These are phyloP conservation scores for Tromatobia lineatoria DNA, from an alignment of 2,888 invertebrate genomes.

Conservation along the genomic window DNA sequence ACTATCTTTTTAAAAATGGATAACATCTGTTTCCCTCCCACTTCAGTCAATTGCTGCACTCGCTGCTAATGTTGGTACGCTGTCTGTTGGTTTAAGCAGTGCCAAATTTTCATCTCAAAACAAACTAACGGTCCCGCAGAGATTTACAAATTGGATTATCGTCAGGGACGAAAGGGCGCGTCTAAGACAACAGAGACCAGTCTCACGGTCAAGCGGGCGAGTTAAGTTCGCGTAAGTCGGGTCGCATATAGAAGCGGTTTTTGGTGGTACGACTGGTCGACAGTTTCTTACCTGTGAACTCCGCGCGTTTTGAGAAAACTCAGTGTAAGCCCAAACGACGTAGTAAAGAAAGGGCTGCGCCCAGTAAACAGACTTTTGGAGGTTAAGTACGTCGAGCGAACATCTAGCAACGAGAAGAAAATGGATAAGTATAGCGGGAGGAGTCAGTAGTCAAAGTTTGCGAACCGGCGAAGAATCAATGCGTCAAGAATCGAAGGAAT, in stretches of 20 bases:
- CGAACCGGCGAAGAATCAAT: constrained; percentile 31
- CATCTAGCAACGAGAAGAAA: constrained; percentile 28
- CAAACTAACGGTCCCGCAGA: constrained; percentile 72
- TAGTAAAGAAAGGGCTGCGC: constrained; percentile 27
- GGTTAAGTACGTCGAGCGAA: not conserved
- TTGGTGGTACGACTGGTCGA: constrained; percentile 14
- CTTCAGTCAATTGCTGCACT: not conserved
- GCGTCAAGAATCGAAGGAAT: constrained; percentile 51
- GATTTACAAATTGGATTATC: constrained; percentile 83
- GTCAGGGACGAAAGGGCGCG: constrained; percentile 70
- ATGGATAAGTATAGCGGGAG: constrained; percentile 34
- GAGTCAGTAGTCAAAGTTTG: constrained; percentile 34
- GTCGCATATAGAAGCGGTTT: constrained; percentile 32
- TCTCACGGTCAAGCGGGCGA: constrained; percentile 48
- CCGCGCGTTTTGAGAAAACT: constrained; percentile 3
- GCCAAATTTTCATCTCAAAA: constrained; percentile 66
- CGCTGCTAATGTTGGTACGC: not conserved
- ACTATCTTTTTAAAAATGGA: not conserved
- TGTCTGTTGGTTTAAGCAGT: constrained; percentile 18
- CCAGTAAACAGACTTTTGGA: constrained; percentile 3
- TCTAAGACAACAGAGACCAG: constrained; percentile 77
- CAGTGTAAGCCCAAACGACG: not conserved
- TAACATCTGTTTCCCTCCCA: not conserved
- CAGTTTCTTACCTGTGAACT: constrained; percentile 50
- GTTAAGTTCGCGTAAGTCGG: constrained; percentile 68